phyloP scores from a whole-genome alignment of 2,797 vertebrate species.

The Pseudopleuronectes americanus region DNA sequence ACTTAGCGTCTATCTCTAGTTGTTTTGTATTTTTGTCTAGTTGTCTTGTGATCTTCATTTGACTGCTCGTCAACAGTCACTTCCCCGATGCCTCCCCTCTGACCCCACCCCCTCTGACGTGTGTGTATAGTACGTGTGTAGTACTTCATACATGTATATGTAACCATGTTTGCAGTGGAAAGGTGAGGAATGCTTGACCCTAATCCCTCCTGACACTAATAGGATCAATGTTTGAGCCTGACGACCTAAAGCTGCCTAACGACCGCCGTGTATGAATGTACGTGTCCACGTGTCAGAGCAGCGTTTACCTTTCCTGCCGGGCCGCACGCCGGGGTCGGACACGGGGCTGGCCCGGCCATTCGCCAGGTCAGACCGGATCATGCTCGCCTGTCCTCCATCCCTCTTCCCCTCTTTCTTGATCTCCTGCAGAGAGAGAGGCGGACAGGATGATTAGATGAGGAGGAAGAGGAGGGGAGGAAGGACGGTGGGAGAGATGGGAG shows the following conservation, averaged over 20 bases:
- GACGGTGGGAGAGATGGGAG: neutral
- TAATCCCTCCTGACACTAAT: conserved; percentile 63
- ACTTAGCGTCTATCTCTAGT: neutral
- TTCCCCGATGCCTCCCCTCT: too few species aligned
- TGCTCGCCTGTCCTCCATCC: conserved; percentile 83
- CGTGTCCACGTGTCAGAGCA: conserved; percentile 1
- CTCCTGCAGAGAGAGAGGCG: conserved; percentile 81
- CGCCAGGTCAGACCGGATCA: conserved; percentile 88
- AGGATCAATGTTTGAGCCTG: conserved; percentile 59
- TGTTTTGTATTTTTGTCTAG: too few species aligned
- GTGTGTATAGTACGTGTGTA: conserved; percentile 2
- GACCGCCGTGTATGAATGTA: conserved; percentile 18
- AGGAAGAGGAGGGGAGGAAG: conserved; percentile 3
- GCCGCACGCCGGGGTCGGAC: conserved; percentile 88
- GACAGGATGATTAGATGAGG: conserved; percentile 1
- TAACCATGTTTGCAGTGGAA: conserved; percentile 13
- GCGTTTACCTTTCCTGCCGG: conserved; percentile 89
- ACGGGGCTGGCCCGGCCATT: conserved; percentile 90
- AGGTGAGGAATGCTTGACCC: conserved; percentile 48
- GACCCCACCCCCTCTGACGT: neutral
- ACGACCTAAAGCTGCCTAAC: conserved; percentile 37
- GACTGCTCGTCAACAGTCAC: neutral
- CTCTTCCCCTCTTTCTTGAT: conserved; percentile 95
- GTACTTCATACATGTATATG: conserved; percentile 1
- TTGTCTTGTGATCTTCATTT: neutral